Evolutionary conservation across 1,140 invertebrate species (phyloP).

Genomic region (Diachasmimorpha longicaudata): DNA sequence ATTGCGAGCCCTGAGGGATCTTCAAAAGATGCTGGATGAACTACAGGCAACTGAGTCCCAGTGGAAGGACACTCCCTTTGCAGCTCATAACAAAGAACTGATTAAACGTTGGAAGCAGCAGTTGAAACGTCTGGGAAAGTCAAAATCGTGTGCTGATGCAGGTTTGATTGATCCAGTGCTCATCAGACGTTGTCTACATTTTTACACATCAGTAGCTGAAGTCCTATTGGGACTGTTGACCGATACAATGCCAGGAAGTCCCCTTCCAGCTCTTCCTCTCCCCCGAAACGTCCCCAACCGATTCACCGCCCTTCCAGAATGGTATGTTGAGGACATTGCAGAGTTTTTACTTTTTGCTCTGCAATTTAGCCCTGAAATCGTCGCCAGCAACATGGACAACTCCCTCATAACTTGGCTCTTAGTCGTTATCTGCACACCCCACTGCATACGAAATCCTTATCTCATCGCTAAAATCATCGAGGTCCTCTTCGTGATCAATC

Average conservation of each 20-base stretch:
- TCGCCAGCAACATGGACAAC: constrained; percentile 80
- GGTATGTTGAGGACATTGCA: constrained; percentile 96
- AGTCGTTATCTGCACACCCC: constrained; percentile 86
- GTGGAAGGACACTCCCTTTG: constrained; percentile 80
- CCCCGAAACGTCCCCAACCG: constrained; percentile 69
- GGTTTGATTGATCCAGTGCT: constrained; percentile 83
- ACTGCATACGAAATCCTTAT: constrained; percentile 95
- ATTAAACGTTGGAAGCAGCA: constrained; percentile 88
- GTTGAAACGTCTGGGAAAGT: constrained; percentile 73
- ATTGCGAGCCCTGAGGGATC: constrained; percentile 80
- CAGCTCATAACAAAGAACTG: constrained; percentile 83
- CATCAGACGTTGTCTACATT: constrained; percentile 79
- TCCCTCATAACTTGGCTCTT: constrained; percentile 87
- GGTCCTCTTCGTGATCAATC: constrained; percentile 91
- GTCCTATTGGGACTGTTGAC: constrained; percentile 74
- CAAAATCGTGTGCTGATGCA: constrained; percentile 88
- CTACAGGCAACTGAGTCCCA: constrained; percentile 79
- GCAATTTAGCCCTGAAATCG: constrained; percentile 79
- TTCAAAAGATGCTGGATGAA: constrained; percentile 92
- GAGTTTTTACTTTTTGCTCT: constrained; percentile 92
- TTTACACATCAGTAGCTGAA: constrained; percentile 86
- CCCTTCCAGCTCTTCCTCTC: constrained; percentile 65
- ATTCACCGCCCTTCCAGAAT: constrained; percentile 92
- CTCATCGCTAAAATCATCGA: constrained; percentile 94
- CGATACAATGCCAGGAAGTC: constrained; percentile 52